These are phyloP conservation scores for Elysia chlorotica DNA, from an alignment of 1,140 invertebrate genomes.

Conservation along the genomic window DNA sequence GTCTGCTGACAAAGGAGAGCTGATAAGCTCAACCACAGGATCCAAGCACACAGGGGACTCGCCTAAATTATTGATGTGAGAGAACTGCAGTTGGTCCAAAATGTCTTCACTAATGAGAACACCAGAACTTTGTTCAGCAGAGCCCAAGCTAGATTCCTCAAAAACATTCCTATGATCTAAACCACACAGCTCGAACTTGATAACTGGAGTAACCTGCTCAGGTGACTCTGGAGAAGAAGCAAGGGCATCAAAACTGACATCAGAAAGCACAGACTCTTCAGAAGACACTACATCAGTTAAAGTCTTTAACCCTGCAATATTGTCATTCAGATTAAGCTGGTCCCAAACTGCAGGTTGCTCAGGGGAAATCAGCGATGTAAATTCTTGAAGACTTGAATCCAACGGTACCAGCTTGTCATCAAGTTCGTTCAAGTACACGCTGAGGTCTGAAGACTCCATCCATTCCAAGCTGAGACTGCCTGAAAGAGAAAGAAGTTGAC, in stretches of 20 bases:
- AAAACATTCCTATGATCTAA: background rate
- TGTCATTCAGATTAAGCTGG: background rate
- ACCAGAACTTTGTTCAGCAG: background rate
- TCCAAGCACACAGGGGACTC: background rate
- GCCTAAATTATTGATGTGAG: background rate
- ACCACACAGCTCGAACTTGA: background rate
- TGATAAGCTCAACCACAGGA: conserved; percentile 22
- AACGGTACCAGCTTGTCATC: background rate
- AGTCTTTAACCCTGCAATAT: background rate
- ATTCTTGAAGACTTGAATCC: conserved; percentile 8
- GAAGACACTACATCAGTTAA: background rate
- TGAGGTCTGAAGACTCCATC: conserved; percentile 39
- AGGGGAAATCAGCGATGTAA: background rate
- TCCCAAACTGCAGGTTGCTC: background rate
- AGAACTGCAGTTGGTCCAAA: background rate
- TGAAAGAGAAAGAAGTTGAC: conserved; percentile 25
- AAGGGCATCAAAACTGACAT: background rate
- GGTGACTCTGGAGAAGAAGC: conserved; percentile 7
- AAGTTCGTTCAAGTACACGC: conserved; percentile 24
- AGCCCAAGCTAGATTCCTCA: background rate
- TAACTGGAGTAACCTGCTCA: conserved; percentile 17
- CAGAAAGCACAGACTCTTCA: background rate
- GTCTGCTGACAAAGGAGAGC: conserved; percentile 35
- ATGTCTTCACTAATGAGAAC: background rate
- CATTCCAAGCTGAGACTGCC: conserved; percentile 35